Conservation (phyloP, 92 coral and sea anemone genomes). For the Pocillopora meandrina region DNA sequence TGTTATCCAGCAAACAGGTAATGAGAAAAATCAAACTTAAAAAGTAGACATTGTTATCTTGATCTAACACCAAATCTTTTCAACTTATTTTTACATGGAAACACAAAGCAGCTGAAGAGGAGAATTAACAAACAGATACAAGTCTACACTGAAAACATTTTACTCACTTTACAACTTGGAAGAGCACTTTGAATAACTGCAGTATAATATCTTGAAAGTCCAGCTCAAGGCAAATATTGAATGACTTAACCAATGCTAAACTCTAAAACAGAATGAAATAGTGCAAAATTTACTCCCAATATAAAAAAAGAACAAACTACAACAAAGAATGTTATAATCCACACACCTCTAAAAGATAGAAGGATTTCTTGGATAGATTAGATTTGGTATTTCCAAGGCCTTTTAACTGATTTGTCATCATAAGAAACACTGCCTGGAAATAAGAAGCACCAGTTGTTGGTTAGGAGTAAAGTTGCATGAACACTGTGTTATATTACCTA, state of each 20-base stretch:
- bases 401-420: conserved; percentile 77
- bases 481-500: no score
- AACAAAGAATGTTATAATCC: background rate
- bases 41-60: no score
- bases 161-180: conserved; percentile 83
- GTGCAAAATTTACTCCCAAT: background rate
- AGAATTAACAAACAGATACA: background rate
- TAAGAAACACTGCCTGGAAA: conserved; percentile 73
- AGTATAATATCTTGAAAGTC: conserved; percentile 85
- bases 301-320: background rate
- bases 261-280: conserved; percentile 48
- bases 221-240: conserved; percentile 79
- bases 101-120: background rate
- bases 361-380: conserved; percentile 69
- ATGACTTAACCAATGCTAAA: conserved; percentile 83
- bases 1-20: no score
- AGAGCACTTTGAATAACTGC: conserved; percentile 79
- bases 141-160: no score
- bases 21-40: no score
- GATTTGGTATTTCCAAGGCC: conserved; percentile 83
- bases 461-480: no score
- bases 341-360: conserved; percentile 85
- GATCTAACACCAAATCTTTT: no score
- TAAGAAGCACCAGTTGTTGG: background rate
- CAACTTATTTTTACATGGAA: no score